Conservation (phyloP, 2,797 vertebrate species). For the Epinephelus coioides region DNA sequence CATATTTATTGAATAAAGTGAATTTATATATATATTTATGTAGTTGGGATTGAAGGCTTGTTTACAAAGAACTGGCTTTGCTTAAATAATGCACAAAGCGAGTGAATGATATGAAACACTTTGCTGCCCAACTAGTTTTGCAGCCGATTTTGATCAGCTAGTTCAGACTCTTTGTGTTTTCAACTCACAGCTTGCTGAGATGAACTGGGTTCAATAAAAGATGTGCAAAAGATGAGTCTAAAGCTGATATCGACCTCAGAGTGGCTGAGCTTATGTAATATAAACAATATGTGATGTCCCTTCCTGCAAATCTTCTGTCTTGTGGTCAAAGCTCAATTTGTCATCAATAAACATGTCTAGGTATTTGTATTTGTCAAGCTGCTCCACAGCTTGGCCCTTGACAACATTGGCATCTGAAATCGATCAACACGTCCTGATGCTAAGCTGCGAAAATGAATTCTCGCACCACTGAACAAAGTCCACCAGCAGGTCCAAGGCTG, state of each 20-base stretch:
- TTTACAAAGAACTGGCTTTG: neutral
- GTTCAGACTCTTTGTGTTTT: conserved; percentile 8
- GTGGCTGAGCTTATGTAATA: conserved; percentile 39
- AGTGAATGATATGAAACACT: neutral
- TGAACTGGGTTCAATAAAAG: conserved; percentile 13
- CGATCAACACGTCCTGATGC: conserved; percentile 52
- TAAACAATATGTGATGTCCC: conserved; percentile 54
- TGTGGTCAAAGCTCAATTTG: conserved; percentile 66
- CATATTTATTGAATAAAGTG: neutral
- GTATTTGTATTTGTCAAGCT: conserved; percentile 61
- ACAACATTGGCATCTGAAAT: conserved; percentile 70
- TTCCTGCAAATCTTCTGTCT: conserved; percentile 50
- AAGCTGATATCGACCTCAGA: conserved; percentile 25
- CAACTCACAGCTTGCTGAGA: conserved; percentile 6
- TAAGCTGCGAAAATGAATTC: conserved; percentile 67
- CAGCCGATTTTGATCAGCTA: neutral
- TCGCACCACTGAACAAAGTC: conserved; percentile 55
- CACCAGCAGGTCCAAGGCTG: conserved; percentile 41
- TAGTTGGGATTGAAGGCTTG: neutral
- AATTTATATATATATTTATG: neutral
- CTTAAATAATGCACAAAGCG: neutral
- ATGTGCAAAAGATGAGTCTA: conserved; percentile 23
- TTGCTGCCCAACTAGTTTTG: neutral
- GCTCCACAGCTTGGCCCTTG: conserved; percentile 54
- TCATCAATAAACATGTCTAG: conserved; percentile 67